Evolutionary conservation across 1,140 invertebrate genomes (phyloP), one percentile per base, ranked within the genome.

Genomic region (Littorina saxatilis): DNA sequence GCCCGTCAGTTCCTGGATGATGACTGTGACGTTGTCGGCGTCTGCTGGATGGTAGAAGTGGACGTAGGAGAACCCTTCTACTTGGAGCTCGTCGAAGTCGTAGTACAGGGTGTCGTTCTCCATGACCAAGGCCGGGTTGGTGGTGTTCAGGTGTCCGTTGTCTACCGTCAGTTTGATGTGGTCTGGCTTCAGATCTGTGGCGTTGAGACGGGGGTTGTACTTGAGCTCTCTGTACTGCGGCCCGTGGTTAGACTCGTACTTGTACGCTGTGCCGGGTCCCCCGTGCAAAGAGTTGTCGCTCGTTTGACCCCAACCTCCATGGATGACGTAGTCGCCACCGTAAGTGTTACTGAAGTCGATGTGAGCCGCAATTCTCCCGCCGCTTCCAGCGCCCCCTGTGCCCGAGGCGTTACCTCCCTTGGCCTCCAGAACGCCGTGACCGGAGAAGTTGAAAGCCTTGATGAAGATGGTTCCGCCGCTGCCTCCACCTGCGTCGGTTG

Each of bases 51-150:
- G 87, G 66, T 90, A 90, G 79, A 90, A 89, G 61, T 89, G 87
- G 13, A 90, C 86, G 81, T 90, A 90, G n/a, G 83, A 83, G 76
- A 87, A 85, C 5, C 86, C 87, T 43, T 87, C 84, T 1, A 90
- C 87, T 55, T 90, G 84, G n/a, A 90, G 83, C 80, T 90, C 88
- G 76, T 90, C 87, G 84, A 90, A 90, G 61, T 90, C 86, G 83
- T 90, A 90, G 75, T 85, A 88, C 3, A 84, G 74, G 32, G 79
- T 87, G 47, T 84, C 66, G n/a, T 82, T 80, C 82, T 90, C 87
- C 88, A 90, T 88, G n/a, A 90, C 88, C 40, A 88, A 68, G 43
- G 85, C 87, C 50, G 87, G 87, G 68, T 89, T 88, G 55, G 76
- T 79, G 37, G 87, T 88, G 52, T 40, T 47, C 13, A 88, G 58